Base-by-base conservation (phyloP, 2,113 vertebrate genomes). In the Malurus cyaneus region DNA sequence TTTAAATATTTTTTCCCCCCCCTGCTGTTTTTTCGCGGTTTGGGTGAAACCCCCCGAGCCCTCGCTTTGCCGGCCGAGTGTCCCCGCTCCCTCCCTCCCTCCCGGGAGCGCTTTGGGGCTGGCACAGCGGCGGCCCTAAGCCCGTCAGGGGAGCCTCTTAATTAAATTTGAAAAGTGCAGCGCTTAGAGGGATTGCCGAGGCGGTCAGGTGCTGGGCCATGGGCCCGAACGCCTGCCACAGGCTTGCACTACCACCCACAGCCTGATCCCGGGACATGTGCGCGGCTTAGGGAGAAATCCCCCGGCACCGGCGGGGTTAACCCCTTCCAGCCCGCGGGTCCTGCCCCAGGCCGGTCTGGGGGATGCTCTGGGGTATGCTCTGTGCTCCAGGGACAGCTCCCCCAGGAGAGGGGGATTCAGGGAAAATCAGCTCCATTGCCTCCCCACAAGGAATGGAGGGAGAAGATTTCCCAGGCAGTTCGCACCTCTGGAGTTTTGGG, bases 211-310 rank as follows among this genome's bases (percentile, higher is more conserved):
- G 98, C 96, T 95, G 91, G 96, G 98, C 98, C 97, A 60, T 91
- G 92, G 97, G 95, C 92, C 96, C 78, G 96, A 97, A 97, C 94
- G 96, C 96, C 98, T 98, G 98, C 98, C 98, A 96, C 98, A 44
- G 98, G 95, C 98, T 98, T 98, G 98, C 97, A 98, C 98, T 80
- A 95, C 98, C 97, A 98, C 98, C 97, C 97, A 97, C 98, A 92
- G 85, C 64, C 98, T 98, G 98, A 99, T 98, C 98, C 98, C 69
- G 92, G 89, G 98, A 97, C 98, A 97, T 98, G 98, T 98, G 98
- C 89, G 66, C 98, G 97, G 98, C 98, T 99, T 98, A 98, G 1
- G 73, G 94, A 97, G 97, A 98, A 99, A 98, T 98, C 98, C 88
- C 94, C 93, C 86, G 39, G 83, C 95, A 65, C 44, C 8, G 76